Conservation (phyloP, 2,797 vertebrate species). For the Lepilemur septentrionalis region DNA sequence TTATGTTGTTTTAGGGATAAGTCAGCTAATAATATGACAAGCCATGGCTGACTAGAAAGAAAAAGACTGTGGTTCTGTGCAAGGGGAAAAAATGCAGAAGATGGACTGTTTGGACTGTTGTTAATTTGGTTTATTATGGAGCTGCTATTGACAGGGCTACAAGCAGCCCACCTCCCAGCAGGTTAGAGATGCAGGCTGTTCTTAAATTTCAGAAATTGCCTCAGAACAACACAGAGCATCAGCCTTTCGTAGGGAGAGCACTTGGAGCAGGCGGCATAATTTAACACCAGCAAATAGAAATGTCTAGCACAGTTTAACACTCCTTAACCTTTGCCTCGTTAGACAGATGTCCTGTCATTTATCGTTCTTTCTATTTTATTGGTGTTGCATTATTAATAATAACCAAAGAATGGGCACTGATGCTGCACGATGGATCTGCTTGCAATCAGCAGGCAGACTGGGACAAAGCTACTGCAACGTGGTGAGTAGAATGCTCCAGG, state of each 20-base stretch:
- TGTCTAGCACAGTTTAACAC: constrained; percentile 83
- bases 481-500: background rate
- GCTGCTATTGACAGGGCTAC: constrained; percentile 69
- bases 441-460: constrained; percentile 47
- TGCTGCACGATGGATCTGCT: constrained; percentile 54
- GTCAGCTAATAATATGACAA: constrained; percentile 60
- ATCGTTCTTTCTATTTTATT: constrained; percentile 80
- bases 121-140: constrained; percentile 75
- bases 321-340: constrained; percentile 83
- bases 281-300: constrained; percentile 81
- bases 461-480: background rate
- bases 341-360: constrained; percentile 80
- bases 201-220: constrained; percentile 81
- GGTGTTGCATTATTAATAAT: constrained; percentile 78
- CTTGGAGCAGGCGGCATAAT: constrained; percentile 80
- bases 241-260: constrained; percentile 75
- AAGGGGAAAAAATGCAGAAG: constrained; percentile 51
- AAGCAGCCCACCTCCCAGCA: constrained; percentile 78
- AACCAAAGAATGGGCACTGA: constrained; percentile 73
- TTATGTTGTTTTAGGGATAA: constrained; percentile 42
- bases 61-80: constrained; percentile 52
- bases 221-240: constrained; percentile 71
- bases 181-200: constrained; percentile 74
- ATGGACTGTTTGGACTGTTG: constrained; percentile 69
- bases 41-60: constrained; percentile 69